These are phyloP conservation scores for Sporophila hypoxantha DNA, from an alignment of 2,113 vertebrate species.

Conservation along the genomic window DNA sequence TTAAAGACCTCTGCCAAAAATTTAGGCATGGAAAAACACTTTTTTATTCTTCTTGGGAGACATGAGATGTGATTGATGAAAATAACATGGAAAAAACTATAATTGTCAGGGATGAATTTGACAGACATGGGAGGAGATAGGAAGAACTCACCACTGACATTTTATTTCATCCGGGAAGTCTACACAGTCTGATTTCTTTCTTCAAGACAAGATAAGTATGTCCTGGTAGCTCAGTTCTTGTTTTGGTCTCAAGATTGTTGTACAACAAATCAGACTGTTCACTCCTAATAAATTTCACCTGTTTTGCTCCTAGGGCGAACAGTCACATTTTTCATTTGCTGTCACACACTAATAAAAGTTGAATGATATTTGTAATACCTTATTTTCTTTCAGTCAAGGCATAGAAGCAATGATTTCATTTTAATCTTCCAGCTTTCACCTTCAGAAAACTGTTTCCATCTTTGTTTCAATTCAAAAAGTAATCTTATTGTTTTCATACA, in stretches of 20 bases:
- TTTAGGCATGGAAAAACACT: background rate
- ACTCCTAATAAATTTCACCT: conserved; percentile 15
- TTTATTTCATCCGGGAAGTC: background rate
- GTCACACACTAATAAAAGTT: conserved; percentile 33
- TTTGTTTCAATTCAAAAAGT: conserved; percentile 39
- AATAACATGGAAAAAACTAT: background rate
- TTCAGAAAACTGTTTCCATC: conserved; percentile 35
- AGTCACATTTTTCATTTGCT: conserved; percentile 14
- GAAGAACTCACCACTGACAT: background rate
- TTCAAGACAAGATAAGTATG: background rate
- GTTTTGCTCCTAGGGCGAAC: background rate
- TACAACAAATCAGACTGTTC: background rate
- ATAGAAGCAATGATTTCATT: conserved; percentile 42
- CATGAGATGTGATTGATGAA: background rate
- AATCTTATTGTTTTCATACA: conserved; percentile 36
- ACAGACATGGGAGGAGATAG: background rate
- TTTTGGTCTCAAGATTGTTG: background rate
- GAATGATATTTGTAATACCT: conserved; percentile 44
- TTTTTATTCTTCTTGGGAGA: background rate
- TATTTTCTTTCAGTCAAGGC: conserved; percentile 1
- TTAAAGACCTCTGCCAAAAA: background rate
- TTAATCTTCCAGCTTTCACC: conserved; percentile 31
- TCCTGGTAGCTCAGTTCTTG: background rate
- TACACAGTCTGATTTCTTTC: background rate
- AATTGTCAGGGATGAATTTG: background rate